phyloP scores from a whole-genome alignment of 1,140 invertebrate genomes.

The Scaptomyza graminum region DNA sequence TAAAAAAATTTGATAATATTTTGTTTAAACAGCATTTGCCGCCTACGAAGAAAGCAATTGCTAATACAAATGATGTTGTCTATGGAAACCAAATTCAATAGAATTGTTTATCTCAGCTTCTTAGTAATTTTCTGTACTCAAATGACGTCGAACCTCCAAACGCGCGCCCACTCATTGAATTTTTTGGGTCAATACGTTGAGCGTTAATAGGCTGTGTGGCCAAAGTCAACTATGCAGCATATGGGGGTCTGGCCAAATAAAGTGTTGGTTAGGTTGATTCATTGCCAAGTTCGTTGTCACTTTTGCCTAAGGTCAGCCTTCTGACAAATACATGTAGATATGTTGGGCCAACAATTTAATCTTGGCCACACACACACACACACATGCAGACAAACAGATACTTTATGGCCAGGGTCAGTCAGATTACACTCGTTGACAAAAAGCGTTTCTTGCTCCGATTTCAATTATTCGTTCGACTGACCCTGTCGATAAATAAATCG shows the following conservation, averaged over 20 bases:
- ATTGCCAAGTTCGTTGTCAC: conserved; percentile 79
- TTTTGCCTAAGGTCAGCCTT: conserved; percentile 51
- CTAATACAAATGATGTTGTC: conserved; percentile 40
- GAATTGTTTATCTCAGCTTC: conserved; percentile 57
- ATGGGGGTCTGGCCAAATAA: conserved; percentile 49
- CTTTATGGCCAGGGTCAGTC: conserved; percentile 50
- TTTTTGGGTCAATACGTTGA: conserved; percentile 41
- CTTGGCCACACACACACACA: conserved; percentile 49
- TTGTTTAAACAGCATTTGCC: conserved; percentile 63
- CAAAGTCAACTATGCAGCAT: conserved; percentile 9
- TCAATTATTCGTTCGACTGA: conserved; percentile 21
- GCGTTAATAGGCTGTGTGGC: conserved; percentile 14
- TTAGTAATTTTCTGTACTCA: conserved; percentile 10
- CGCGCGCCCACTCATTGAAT: conserved; percentile 36
- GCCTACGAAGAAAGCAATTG: conserved; percentile 43
- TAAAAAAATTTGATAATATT: conserved; percentile 63
- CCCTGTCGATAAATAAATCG: conserved; percentile 16
- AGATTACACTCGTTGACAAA: conserved; percentile 50
- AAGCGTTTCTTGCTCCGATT: conserved; percentile 41
- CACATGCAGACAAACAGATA: too few species aligned
- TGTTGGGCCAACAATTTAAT: conserved; percentile 57
- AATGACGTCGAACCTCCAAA: conserved; percentile 43
- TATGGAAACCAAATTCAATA: conserved; percentile 63
- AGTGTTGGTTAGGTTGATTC: conserved; percentile 58
- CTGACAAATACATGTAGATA: conserved; percentile 26